These are phyloP conservation scores for Prorops nasuta DNA, from an alignment of 1,140 invertebrate genomes.

Conservation along the genomic window DNA sequence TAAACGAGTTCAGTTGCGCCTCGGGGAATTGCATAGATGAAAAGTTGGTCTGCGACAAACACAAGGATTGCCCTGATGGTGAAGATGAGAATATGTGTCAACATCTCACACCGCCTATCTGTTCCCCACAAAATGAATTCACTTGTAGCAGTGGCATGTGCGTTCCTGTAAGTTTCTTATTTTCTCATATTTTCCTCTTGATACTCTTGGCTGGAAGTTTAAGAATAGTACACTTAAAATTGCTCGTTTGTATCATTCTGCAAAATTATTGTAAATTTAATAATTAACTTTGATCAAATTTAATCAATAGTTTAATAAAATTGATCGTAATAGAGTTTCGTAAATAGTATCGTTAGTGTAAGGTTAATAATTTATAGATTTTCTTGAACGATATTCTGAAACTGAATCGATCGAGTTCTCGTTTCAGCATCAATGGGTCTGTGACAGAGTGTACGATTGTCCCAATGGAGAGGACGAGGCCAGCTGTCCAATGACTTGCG, in stretches of 20 bases:
- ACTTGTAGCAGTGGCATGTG: conserved; percentile 68
- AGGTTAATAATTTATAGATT: too few relatives aligned
- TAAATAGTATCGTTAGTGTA: too few relatives aligned
- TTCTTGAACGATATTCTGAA: too few relatives aligned
- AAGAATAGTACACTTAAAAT: too few relatives aligned
- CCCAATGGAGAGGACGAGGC: conserved; percentile 79
- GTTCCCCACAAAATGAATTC: conserved; percentile 66
- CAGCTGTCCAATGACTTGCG: conserved; percentile 69
- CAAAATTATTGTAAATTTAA: too few relatives aligned
- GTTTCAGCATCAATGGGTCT: conserved; percentile 73
- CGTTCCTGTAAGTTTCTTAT: conserved; percentile 61
- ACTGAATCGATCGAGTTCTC: conserved; percentile 8
- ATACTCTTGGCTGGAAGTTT: background rate
- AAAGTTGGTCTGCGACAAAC: conserved; percentile 78
- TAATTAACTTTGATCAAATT: too few relatives aligned
- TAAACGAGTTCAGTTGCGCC: conserved; percentile 66
- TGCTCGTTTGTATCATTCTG: too few relatives aligned
- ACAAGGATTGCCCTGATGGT: conserved; percentile 77
- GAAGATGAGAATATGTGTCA: conserved; percentile 79
- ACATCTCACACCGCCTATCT: conserved; percentile 61
- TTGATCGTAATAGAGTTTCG: too few relatives aligned
- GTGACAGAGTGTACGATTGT: conserved; percentile 84
- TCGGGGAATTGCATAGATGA: conserved; percentile 73
- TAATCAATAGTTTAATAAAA: too few relatives aligned
- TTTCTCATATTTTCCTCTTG: background rate